Base-by-base conservation (phyloP, 2,888 invertebrate genomes). In the Galerucella nymphaeae region DNA sequence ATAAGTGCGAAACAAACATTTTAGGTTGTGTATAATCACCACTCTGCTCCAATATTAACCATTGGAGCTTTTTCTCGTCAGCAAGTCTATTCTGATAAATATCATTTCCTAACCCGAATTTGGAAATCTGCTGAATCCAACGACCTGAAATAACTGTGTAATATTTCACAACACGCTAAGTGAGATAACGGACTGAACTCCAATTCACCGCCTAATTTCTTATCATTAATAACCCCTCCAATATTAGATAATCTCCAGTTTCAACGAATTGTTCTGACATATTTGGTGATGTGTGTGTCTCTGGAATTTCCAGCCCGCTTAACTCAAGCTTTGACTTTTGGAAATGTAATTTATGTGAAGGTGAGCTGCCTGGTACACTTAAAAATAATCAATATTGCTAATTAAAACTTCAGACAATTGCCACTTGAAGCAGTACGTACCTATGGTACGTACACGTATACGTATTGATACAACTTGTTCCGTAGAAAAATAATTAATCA, bases 231-330 rank as follows among this genome's bases (percentile, higher is more conserved):
- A 57, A 57, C 41, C 13, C 14, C 41, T 20, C 57, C 58, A 57
- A 66, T 66, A 41, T 66, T 55, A 57, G 66, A 57, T 66, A 66
- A 66, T 66, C 66, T 41, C 66, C 55, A 66, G 55, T 16, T 57
- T 14, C n/a, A 55, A 57, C 57, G 66, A 66, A 66, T 66, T 66
- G 66, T 66, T 66, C 66, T 66, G 66, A 66, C 66, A 57, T 20
- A 41, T 66, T 38, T 16, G 42, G 57, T 38, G 57, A 65, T 65
- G 48, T 66, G 66, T 66, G 66, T 66, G 66, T 66, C 41, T 57
- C 57, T 38, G 14, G 14, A 50, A 50, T 64, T 45, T 50, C 64
- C 20, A 48, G 6, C 42, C 38, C 50, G 18, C 41, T 57, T 41
- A 42, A 38, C 42, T 20, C n/a, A 66, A 66, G 38, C 55, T 65